Percentiles rank a stretch among this genome's conserved stretches.
Conservation (phyloP, 2,888 invertebrate species). For the Chrysomela aeneicollis region DNA sequence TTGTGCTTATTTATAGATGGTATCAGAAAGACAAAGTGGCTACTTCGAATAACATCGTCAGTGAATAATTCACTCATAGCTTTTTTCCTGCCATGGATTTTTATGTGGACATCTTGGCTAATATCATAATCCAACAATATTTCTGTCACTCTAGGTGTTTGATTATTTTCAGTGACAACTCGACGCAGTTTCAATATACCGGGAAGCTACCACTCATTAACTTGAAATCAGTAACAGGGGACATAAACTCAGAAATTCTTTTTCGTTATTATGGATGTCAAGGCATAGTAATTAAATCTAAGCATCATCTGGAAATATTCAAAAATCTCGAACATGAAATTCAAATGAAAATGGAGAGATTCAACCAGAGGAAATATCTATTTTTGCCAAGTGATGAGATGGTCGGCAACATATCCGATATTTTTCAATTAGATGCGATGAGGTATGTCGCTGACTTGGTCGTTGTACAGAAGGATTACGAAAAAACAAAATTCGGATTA, state of each 20-base stretch:
- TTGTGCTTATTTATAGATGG: no score
- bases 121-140: slow-evolving; percentile 37
- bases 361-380: slow-evolving; percentile 43
- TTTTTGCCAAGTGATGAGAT: slow-evolving; percentile 31
- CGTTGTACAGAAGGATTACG: slow-evolving; percentile 60
- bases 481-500: slow-evolving; percentile 50
- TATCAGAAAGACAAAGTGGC: neutral
- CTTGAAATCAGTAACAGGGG: slow-evolving; percentile 18
- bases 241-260: slow-evolving; percentile 30
- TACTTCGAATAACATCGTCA: no score
- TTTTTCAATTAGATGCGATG: slow-evolving; percentile 40
- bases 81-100: slow-evolving; percentile 24
- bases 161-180: slow-evolving; percentile 36
- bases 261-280: slow-evolving; percentile 49
- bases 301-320: slow-evolving; percentile 39
- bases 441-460: slow-evolving; percentile 44
- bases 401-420: slow-evolving; percentile 31
- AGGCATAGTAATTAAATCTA: slow-evolving; percentile 42
- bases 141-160: slow-evolving; percentile 41
- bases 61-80: no score
- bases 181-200: slow-evolving; percentile 31
- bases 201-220: slow-evolving; percentile 28
- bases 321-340: slow-evolving; percentile 43
- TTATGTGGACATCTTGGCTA: slow-evolving; percentile 31
- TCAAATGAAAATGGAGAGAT: slow-evolving; percentile 35